Conservation (phyloP, 2,113 vertebrate species). For the Platichthys flesus region DNA sequence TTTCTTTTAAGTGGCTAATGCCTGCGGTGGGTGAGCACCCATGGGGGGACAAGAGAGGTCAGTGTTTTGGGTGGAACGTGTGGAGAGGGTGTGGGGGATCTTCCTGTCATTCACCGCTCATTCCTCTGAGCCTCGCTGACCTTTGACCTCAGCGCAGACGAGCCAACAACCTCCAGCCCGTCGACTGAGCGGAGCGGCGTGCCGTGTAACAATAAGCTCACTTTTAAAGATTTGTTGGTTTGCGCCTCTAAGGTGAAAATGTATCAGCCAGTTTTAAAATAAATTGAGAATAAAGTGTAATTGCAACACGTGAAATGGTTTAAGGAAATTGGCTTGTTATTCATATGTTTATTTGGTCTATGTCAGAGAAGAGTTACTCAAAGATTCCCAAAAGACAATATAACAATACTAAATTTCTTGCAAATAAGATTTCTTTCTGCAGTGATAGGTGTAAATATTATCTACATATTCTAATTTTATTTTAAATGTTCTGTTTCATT, state of each 20-base stretch:
- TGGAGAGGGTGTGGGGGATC: slow-evolving; percentile 77
- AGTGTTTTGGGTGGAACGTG: slow-evolving; percentile 79
- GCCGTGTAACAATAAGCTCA: slow-evolving; percentile 18
- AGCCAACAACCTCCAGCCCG: slow-evolving; percentile 45
- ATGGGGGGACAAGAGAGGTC: slow-evolving; percentile 77
- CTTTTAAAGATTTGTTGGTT: slow-evolving; percentile 3
- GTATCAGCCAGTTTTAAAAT: not conserved
- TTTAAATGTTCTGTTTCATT: no score
- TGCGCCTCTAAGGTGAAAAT: not conserved
- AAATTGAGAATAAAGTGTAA: not conserved
- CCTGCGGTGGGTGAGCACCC: slow-evolving; percentile 77
- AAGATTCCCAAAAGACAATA: no score
- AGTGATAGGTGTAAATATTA: no score
- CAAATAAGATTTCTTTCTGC: no score
- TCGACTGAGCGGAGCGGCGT: slow-evolving; percentile 4
- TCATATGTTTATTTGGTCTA: no score
- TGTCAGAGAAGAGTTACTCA: no score
- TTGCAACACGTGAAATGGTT: not conserved
- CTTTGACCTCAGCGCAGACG: slow-evolving; percentile 60
- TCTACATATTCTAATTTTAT: no score
- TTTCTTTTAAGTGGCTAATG: slow-evolving; percentile 86
- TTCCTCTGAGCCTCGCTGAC: slow-evolving; percentile 70
- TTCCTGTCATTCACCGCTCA: slow-evolving; percentile 80
- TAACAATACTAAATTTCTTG: no score
- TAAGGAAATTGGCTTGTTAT: no score